Percentiles rank a stretch among this genome's conserved stretches.
Conservation (phyloP, 2,797 vertebrate genomes). For the Phalloptychus januarius region DNA sequence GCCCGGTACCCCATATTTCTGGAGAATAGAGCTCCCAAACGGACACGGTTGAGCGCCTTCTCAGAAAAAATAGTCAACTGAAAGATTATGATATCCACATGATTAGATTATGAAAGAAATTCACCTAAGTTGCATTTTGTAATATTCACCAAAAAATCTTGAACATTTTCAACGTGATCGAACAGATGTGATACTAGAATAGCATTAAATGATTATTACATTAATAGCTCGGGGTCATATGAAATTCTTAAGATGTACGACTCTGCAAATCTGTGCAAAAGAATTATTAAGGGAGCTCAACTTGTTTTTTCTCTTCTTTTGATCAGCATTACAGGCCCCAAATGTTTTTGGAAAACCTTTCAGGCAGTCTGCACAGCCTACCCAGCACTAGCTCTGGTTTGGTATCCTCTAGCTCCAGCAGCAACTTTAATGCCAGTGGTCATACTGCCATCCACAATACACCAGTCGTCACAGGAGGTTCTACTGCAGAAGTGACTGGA, state of each 20-base stretch:
- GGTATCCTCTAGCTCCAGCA: constrained; percentile 82
- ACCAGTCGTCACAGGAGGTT: constrained; percentile 62
- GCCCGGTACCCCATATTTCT: no score
- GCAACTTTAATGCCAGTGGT: constrained; percentile 84
- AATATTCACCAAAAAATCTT: not conserved
- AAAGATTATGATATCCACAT: not conserved
- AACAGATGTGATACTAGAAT: not conserved
- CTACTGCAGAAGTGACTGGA: constrained; percentile 71
- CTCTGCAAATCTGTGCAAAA: not conserved
- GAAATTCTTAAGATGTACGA: not conserved
- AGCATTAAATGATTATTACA: not conserved
- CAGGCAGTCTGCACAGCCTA: constrained; percentile 86
- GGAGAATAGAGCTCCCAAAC: no score
- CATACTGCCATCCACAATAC: constrained; percentile 76
- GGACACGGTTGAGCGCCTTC: no score
- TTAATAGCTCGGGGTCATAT: not conserved
- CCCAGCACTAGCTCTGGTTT: constrained; percentile 85
- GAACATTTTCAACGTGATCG: not conserved
- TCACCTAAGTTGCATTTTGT: not conserved
- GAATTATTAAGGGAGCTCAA: not conserved
- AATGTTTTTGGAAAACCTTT: constrained; percentile 96
- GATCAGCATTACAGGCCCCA: constrained; percentile 92
- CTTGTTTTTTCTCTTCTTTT: constrained; percentile 19
- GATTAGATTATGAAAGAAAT: not conserved
- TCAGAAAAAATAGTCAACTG: not conserved